Evolutionary conservation across 1,140 invertebrate species (phyloP).

Genomic region (Zaprionus tsacasi): DNA sequence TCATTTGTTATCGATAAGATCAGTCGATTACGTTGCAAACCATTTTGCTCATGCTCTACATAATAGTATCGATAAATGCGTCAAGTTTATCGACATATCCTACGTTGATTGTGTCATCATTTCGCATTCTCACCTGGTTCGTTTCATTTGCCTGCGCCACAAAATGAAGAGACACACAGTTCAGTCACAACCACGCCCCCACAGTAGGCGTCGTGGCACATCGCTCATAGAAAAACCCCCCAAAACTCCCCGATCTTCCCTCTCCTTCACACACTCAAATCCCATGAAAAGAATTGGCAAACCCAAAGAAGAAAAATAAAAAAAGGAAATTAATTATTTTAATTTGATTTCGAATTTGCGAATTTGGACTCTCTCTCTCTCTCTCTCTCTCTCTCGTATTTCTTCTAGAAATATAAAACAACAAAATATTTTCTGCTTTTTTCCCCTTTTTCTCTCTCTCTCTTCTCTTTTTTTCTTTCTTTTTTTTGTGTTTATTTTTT

Average conservation of each 20-base stretch:
- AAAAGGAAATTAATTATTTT: constrained; percentile 14
- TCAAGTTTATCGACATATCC: background rate
- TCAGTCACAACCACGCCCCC: constrained; percentile 16
- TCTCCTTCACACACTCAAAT: background rate
- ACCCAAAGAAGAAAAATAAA: background rate
- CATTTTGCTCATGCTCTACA: background rate
- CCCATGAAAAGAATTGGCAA: constrained; percentile 19
- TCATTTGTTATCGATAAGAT: too few relatives aligned
- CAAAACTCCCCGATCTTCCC: background rate
- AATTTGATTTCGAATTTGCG: constrained; percentile 31
- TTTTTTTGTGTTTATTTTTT: constrained; percentile 21
- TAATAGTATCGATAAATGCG: background rate
- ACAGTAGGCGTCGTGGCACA: constrained; percentile 13
- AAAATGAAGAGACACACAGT: constrained; percentile 1
- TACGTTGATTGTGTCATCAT: constrained; percentile 7
- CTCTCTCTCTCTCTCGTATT: constrained; percentile 2
- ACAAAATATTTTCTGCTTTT: constrained; percentile 46
- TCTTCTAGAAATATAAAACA: constrained; percentile 26
- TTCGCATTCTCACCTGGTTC: background rate
- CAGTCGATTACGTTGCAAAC: background rate
- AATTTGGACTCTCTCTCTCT: constrained; percentile 4
- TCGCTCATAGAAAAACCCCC: background rate
- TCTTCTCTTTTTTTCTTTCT: constrained; percentile 27
- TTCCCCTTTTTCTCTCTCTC: constrained; percentile 19
- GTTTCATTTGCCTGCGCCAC: constrained; percentile 29